Evolutionary conservation across 1,140 invertebrate genomes (phyloP).

Genomic region (Philotrypesis tridentata): DNA sequence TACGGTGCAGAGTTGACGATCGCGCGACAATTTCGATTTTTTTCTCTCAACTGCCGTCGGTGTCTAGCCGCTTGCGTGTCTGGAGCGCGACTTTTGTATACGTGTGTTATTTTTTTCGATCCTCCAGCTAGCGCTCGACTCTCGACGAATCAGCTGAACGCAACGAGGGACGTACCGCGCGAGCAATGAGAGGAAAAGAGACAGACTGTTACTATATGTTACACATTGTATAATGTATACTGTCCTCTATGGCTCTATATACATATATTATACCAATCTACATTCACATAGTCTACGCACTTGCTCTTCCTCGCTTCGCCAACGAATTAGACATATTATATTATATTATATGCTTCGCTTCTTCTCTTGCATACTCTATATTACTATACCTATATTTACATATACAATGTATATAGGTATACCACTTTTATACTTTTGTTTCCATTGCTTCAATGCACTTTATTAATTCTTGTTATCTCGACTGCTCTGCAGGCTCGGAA

Average conservation of each 20-base stretch:
- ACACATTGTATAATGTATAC: neutral
- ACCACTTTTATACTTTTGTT: conserved; percentile 1
- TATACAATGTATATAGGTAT: too few relatives aligned
- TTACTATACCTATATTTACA: too few relatives aligned
- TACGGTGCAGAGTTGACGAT: neutral
- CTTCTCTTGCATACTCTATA: too few relatives aligned
- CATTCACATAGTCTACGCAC: too few relatives aligned
- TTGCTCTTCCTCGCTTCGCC: too few relatives aligned
- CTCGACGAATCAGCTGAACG: neutral
- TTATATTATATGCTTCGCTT: too few relatives aligned
- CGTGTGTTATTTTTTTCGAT: neutral
- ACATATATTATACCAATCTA: too few relatives aligned
- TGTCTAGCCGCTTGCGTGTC: too few relatives aligned
- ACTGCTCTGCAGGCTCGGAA: neutral
- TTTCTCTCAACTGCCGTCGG: neutral
- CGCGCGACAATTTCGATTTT: neutral
- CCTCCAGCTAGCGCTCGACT: neutral
- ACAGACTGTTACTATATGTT: neutral
- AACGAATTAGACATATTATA: too few relatives aligned
- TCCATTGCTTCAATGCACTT: neutral
- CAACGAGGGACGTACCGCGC: neutral
- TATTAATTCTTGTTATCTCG: neutral
- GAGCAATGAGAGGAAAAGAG: neutral
- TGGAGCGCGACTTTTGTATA: neutral
- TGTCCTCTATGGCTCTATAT: neutral